Conservation (phyloP, 2,888 invertebrate species). For the Parnassius apollo region DNA sequence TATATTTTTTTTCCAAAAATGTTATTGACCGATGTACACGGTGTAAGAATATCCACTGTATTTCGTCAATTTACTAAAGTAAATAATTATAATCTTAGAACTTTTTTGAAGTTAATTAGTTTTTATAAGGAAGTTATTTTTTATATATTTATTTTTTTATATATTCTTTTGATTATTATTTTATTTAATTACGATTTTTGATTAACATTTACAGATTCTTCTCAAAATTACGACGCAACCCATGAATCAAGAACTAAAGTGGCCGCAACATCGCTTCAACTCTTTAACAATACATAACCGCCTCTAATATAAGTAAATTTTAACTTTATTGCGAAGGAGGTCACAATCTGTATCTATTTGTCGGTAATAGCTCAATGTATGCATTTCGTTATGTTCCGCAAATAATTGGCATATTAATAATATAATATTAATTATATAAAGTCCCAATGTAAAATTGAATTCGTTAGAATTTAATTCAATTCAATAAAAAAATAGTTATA, state of each 20-base stretch:
- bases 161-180: too few relatives aligned
- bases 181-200: not conserved
- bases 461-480: not conserved
- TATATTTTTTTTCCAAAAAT: not conserved
- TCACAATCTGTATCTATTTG: not conserved
- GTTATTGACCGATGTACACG: too few relatives aligned
- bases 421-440: conserved; percentile 1
- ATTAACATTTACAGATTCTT: conserved; percentile 63
- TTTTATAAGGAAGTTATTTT: too few relatives aligned
- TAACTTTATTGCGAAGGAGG: conserved; percentile 7
- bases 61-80: too few relatives aligned
- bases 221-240: conserved; percentile 71
- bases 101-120: too few relatives aligned
- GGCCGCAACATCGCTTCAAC: conserved; percentile 30
- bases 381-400: conserved; percentile 8
- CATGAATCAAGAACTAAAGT: conserved; percentile 40
- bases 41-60: too few relatives aligned
- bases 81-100: too few relatives aligned
- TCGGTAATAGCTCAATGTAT: not conserved
- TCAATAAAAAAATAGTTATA: conserved; percentile 11
- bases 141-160: too few relatives aligned
- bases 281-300: conserved; percentile 15
- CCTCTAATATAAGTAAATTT: conserved; percentile 7
- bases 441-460: conserved; percentile 5
- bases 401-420: not conserved